Evolutionary conservation across 2,888 invertebrate species (phyloP).

Genomic region (Notocelia uddmanniana): DNA sequence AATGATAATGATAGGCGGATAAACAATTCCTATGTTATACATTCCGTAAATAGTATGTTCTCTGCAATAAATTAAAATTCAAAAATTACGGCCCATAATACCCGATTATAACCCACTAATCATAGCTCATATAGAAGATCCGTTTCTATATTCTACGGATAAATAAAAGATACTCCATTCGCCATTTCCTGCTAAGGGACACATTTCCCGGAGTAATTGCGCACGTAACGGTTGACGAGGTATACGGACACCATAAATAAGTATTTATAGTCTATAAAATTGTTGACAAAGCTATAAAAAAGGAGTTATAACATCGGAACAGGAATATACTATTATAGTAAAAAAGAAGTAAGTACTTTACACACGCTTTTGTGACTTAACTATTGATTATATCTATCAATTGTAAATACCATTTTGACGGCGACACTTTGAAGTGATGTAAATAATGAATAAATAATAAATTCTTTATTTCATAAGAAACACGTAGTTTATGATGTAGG

Average conservation of each 20-base stretch:
- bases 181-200: conserved; percentile 31
- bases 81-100: not conserved
- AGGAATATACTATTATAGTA: not conserved
- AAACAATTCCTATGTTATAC: too few relatives aligned
- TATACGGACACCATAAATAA: conserved; percentile 13
- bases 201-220: conserved; percentile 23
- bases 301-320: conserved; percentile 1
- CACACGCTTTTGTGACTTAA: not conserved
- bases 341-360: not conserved
- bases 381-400: not conserved
- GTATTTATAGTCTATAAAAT: conserved; percentile 30
- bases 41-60: too few relatives aligned
- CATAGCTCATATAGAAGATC: not conserved
- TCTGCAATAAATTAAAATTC: not conserved
- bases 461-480: too few relatives aligned
- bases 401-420: not conserved
- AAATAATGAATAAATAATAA: too few relatives aligned
- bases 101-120: not conserved
- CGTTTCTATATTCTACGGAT: conserved; percentile 17
- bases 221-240: conserved; percentile 22
- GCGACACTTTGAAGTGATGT: not conserved
- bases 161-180: conserved; percentile 45
- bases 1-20: too few relatives aligned
- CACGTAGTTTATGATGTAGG: too few relatives aligned
- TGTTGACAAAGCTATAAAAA: conserved; percentile 16